Evolutionary conservation across 1,140 invertebrate genomes (phyloP).

Genomic region (Sminthurinus signatus): DNA sequence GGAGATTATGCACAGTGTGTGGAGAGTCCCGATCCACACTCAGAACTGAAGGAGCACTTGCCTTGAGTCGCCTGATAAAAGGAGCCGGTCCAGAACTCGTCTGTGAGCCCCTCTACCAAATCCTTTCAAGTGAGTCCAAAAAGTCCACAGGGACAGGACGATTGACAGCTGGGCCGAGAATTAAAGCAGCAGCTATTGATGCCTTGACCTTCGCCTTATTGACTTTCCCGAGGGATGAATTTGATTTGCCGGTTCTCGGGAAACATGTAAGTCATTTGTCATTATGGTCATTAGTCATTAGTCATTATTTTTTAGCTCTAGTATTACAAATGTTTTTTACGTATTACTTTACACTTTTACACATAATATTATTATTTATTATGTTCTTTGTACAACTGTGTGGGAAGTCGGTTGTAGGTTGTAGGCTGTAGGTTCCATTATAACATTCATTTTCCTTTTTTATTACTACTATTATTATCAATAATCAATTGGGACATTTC

Average conservation of each 20-base stretch:
- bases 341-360: no score
- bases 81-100: constrained; percentile 30
- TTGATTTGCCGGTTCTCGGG: constrained; percentile 60
- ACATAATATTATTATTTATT: no score
- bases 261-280: constrained; percentile 46
- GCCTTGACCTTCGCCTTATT: constrained; percentile 56
- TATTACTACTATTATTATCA: no score
- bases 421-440: no score
- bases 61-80: constrained; percentile 28
- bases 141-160: constrained; percentile 2
- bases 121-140: constrained; percentile 17
- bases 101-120: constrained; percentile 19
- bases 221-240: constrained; percentile 72
- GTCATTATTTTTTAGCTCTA: no score
- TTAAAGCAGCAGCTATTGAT: constrained; percentile 34
- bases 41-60: constrained; percentile 27
- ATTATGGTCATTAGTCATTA: no score
- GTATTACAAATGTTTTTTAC: no score
- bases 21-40: constrained; percentile 32
- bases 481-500: no score
- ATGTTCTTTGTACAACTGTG: no score
- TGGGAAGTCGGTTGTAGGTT: no score
- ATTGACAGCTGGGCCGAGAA: constrained; percentile 16
- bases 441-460: no score
- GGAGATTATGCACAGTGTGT: constrained; percentile 27